phyloP scores from a whole-genome alignment of 2,888 invertebrate species.

The Brachycybe producta region DNA sequence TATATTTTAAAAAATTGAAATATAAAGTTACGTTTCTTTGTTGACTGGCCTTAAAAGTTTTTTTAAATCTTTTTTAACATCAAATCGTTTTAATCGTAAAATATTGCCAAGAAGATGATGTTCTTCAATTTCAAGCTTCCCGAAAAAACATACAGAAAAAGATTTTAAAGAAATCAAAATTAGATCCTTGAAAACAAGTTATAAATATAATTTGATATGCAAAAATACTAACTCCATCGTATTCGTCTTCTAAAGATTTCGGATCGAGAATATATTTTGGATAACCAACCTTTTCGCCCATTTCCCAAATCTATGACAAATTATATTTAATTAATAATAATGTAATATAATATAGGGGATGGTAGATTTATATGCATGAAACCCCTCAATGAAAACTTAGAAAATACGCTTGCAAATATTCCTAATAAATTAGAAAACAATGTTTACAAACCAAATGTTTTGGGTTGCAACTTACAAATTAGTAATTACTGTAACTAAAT shows the following conservation, averaged over 20 bases:
- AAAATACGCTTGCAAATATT: neutral
- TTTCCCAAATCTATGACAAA: constrained; percentile 25
- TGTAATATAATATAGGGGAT: no score
- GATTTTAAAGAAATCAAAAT: constrained; percentile 1
- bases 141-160: constrained; percentile 13
- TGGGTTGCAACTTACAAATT: neutral
- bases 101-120: constrained; percentile 71
- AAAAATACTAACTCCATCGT: constrained; percentile 19
- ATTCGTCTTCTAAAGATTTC: constrained; percentile 15
- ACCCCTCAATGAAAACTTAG: neutral
- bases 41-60: constrained; percentile 57
- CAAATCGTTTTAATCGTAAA: constrained; percentile 56
- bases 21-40: constrained; percentile 42
- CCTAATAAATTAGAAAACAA: no score
- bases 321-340: constrained; percentile 11
- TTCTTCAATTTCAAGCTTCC: constrained; percentile 47
- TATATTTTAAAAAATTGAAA: constrained; percentile 1
- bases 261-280: constrained; percentile 20
- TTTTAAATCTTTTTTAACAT: constrained; percentile 57
- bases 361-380: neutral
- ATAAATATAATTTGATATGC: neutral
- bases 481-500: no score
- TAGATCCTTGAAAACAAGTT: neutral
- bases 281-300: constrained; percentile 20
- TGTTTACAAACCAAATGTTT: no score